Base-by-base conservation (phyloP, 2,797 vertebrate species). In the Ciconia nigra region DNA sequence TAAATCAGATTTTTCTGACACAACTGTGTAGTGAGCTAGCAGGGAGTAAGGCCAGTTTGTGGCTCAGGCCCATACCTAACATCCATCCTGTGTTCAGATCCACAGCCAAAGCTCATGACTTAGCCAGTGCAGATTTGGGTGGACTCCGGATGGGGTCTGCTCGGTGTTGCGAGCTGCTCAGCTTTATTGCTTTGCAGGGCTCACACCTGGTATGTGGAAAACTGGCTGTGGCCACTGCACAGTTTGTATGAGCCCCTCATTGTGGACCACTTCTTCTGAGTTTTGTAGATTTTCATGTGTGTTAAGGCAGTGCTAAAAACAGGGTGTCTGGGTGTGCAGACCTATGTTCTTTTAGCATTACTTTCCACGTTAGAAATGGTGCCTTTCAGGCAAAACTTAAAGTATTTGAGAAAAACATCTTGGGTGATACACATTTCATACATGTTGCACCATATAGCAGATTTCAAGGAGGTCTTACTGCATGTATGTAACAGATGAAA, bases 101-200 rank as follows among this genome's bases (percentile, higher is more conserved):
- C 28, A 37, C 31, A 51, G 18, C 26, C 20, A 26, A 46, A 85
- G 12, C 37, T 63, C 21, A 4, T 25, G 55, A 33, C 10, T 37
- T 37, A 84, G 15, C 31, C 73, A 44, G 6, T 25, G 24, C 17
- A 26, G 49, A 9, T 31, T 24, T 87, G 44, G 6, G 11, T 49
- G 61, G 29, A 15, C 31, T 46, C 47, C 51, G 54, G 15, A 13
- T 11, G 24, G 14, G 7, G 77, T 57, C 20, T 79, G 28, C 17
- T 29, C 5, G 3, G 3, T 63, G 8, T 2, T 66, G 39, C 0
- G 1, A 61, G 49, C 26, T 0, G 0, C 21, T 58, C 21, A 18
- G 35, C 49, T 82, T 82, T 51, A 51, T 20, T 66, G 42, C 33
- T 74, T 72, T 78, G 21, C 5, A 39, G 33, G 49, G 15, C 14